A percentile compares a stretch with the other conserved stretches of the same genome.
These are phyloP conservation scores for Strongylocentrotus purpuratus DNA, from an alignment of 35 echinoderm and acorn worm genomes.

Conservation along the genomic window DNA sequence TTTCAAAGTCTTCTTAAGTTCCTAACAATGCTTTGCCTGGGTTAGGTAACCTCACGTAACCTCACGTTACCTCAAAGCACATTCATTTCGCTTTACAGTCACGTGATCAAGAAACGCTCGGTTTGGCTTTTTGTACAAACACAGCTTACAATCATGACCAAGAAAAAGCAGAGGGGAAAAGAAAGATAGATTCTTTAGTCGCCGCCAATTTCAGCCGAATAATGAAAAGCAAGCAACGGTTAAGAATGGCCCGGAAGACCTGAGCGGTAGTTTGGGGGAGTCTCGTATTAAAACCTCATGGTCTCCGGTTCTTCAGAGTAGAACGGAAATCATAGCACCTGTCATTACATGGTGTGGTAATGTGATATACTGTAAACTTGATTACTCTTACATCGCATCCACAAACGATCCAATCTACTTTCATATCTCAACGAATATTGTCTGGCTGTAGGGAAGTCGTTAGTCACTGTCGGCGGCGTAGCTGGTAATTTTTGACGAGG, in stretches of 20 bases:
- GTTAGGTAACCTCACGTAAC: too few species aligned
- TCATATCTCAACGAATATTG: neutral
- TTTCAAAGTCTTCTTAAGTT: too few species aligned
- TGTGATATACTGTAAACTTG: neutral
- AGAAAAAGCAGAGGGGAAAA: neutral
- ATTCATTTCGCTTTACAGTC: neutral
- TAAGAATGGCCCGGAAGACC: neutral
- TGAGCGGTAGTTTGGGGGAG: neutral
- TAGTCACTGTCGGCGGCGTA: neutral
- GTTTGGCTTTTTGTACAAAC: neutral
- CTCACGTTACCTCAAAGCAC: neutral
- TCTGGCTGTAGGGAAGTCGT: neutral
- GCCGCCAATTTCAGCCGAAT: neutral
- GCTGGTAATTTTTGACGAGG: neutral
- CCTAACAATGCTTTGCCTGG: too few species aligned
- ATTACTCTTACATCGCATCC: neutral
- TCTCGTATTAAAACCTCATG: neutral
- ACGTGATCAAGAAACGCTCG: neutral
- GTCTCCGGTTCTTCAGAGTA: neutral
- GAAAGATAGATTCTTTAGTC: neutral
- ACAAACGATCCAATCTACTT: neutral
- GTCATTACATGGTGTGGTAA: conserved; percentile 18
- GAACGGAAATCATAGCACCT: conserved; percentile 23
- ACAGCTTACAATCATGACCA: neutral
- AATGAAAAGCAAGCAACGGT: neutral